Evolutionary conservation across 2,113 vertebrate species (phyloP), one percentile per base, ranked within the genome.

Genomic region (Saguinus imperator): DNA sequence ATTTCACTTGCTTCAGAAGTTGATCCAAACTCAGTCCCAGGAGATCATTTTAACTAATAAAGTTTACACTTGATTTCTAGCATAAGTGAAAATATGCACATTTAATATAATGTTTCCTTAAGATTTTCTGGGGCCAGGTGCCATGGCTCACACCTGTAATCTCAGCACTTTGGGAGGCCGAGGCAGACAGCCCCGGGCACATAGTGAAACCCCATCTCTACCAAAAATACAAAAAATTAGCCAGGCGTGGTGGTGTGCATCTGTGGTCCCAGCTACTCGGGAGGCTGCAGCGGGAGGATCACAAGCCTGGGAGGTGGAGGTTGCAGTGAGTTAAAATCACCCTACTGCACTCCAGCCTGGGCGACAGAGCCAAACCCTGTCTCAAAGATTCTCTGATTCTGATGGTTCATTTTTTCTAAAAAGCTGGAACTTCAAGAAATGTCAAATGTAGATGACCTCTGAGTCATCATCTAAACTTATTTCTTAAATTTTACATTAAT

Each of bases 401-500:
- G 91, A 48, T 76, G 87, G 66, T 55, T 95, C 68, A 70, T 90
- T 40, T 94, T 84, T 87, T 82, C 66, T 89, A 90, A 89, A 95
- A 94, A 77, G 7, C 37, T 48, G 35, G 52, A 89, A 35, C 50
- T 87, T 96, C 0, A 0, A 85, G 35, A 86, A 37, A 76, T 72
- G 94, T 99, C 97, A 98, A 82, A 98, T 98, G 96, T 98, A 98
- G 98, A 98, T 98, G 87, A 98, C 98, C 64, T 98, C 97, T 0
- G 96, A 98, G 89, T 98, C 98, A 14, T 98, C 94, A 98, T 98
- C 94, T 98, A 97, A 92, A 98, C 96, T 98, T 98, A 85, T 64
- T 13, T 64, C 27, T 64, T 29, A 12, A 64, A 64, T 64, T 29
- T 64, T 89, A 32, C 88, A 77, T 50, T 55, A 35, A 75, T 79